Percentiles rank a stretch among this genome's conserved stretches.
Conservation (phyloP, 2,888 invertebrate species). For the Drosophila monieri region DNA sequence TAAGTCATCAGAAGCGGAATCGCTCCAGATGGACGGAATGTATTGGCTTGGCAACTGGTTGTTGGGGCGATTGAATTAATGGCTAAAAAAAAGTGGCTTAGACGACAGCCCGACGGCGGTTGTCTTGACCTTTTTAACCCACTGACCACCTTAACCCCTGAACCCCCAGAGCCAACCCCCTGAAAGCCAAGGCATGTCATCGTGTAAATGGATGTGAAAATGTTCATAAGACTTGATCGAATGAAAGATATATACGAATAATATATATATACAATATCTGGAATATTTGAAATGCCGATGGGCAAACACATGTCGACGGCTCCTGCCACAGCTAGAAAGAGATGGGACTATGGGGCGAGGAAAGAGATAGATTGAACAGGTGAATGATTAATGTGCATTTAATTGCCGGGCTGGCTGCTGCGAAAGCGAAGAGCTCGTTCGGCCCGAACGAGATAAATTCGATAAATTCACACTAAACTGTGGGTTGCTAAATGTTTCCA, state of each 20-base stretch:
- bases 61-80: slow-evolving; percentile 13
- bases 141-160: background rate
- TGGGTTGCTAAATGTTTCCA: slow-evolving; percentile 64
- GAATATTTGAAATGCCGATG: slow-evolving; percentile 51
- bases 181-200: slow-evolving; percentile 9
- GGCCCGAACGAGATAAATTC: slow-evolving; percentile 45
- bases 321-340: slow-evolving; percentile 11
- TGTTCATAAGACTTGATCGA: background rate
- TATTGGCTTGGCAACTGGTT: slow-evolving; percentile 13
- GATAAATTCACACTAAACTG: slow-evolving; percentile 34
- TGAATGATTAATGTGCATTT: slow-evolving; percentile 71
- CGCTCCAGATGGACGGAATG: slow-evolving; percentile 2
- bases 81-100: slow-evolving; percentile 10
- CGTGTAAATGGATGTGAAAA: slow-evolving; percentile 12
- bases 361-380: slow-evolving; percentile 4
- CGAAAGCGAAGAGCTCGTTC: slow-evolving; percentile 8
- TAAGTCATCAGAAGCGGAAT: slow-evolving; percentile 23
- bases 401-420: slow-evolving; percentile 50
- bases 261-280: background rate
- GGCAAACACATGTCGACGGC: slow-evolving; percentile 64
- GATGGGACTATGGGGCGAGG: background rate
- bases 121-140: slow-evolving; percentile 27
- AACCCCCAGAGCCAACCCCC: background rate
- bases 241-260: background rate
- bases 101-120: slow-evolving; percentile 5